Evolutionary conservation across 2,113 vertebrate species (phyloP).

Genomic region (Peromyscus leucopus): DNA sequence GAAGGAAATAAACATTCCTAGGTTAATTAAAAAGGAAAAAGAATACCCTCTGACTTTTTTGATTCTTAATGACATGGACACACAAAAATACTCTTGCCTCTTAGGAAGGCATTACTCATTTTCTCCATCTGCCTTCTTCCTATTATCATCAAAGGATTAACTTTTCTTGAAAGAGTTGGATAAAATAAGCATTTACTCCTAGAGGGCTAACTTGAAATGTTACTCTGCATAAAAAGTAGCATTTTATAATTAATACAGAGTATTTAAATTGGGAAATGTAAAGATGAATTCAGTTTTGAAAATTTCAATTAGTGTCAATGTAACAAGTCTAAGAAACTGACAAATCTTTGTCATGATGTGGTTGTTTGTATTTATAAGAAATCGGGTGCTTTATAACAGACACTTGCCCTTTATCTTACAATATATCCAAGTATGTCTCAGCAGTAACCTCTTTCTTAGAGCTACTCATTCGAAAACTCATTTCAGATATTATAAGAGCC

Average conservation of each 20-base stretch:
- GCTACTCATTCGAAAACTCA: constrained; percentile 8
- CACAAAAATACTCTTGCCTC: not conserved
- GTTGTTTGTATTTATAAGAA: constrained; percentile 57
- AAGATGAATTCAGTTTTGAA: constrained; percentile 7
- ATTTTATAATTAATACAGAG: constrained; percentile 39
- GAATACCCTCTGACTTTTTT: constrained; percentile 44
- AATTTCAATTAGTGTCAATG: not conserved
- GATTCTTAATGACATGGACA: constrained; percentile 3
- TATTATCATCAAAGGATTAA: not conserved
- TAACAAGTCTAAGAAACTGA: constrained; percentile 20
- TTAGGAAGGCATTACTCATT: not conserved
- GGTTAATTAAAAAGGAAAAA: not conserved
- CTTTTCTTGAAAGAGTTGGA: constrained; percentile 48
- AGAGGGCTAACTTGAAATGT: constrained; percentile 46
- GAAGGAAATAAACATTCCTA: constrained; percentile 7
- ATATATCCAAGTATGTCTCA: not conserved
- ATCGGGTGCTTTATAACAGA: not conserved
- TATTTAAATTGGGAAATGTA: not conserved
- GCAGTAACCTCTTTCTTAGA: not conserved
- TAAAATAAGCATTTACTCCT: constrained; percentile 36
- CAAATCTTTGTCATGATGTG: constrained; percentile 6
- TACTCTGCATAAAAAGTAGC: constrained; percentile 5
- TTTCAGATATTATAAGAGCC: not conserved
- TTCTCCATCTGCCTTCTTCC: not conserved
- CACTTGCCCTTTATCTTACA: not conserved